Conservation (phyloP, 2,113 vertebrate species). For the Hippolais icterina region DNA sequence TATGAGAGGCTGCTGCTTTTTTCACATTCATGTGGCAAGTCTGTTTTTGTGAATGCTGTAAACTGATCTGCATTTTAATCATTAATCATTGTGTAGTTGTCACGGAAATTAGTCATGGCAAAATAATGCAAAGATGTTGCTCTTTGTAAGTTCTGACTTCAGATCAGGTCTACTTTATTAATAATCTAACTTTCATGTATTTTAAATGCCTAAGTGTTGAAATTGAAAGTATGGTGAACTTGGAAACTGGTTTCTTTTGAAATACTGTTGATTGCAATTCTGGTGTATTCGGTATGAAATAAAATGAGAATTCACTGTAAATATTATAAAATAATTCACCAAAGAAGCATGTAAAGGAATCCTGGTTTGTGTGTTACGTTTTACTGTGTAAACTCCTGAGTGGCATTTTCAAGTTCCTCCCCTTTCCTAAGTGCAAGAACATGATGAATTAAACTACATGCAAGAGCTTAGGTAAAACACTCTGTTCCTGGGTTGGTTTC, state of each 20-base stretch:
- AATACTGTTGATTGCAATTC: neutral
- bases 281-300: constrained; percentile 22
- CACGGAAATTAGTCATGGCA: neutral
- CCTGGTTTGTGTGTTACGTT: neutral
- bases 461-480: neutral
- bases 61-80: constrained; percentile 18
- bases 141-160: neutral
- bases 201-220: neutral
- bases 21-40: neutral
- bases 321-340: constrained; percentile 18
- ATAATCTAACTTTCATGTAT: neutral
- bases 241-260: neutral
- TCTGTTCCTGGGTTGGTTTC: neutral
- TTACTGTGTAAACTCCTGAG: neutral
- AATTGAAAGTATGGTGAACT: neutral
- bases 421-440: neutral
- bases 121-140: neutral
- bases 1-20: neutral
- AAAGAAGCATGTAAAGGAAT: neutral
- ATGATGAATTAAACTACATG: neutral
- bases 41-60: constrained; percentile 20
- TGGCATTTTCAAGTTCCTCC: neutral
- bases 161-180: neutral
- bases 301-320: constrained; percentile 9
- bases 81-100: constrained; percentile 12